Conservation (phyloP, 2,888 invertebrate species). For the Amphipoea lucens region DNA sequence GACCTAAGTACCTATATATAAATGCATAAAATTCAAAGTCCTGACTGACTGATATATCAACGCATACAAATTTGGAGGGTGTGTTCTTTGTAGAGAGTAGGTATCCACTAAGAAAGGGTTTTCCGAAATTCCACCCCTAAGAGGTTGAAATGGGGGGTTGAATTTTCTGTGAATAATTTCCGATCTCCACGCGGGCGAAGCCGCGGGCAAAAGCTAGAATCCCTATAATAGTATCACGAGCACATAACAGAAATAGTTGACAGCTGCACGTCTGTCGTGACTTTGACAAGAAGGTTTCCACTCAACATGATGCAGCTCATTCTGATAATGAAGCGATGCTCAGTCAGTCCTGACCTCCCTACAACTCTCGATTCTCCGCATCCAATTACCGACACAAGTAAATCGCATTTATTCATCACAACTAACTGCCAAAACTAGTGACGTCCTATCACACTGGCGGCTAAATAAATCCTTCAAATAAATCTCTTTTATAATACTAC, state of each 20-base stretch:
- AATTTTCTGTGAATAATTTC: too few species aligned
- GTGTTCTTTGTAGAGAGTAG: too few species aligned
- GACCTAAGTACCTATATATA: too few species aligned
- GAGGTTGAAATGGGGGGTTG: too few species aligned
- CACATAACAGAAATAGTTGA: not conserved
- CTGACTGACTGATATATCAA: too few species aligned
- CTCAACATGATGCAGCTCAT: not conserved
- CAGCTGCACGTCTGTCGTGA: not conserved
- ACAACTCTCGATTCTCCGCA: not conserved
- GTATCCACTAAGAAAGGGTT: too few species aligned
- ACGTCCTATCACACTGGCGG: conserved; percentile 3
- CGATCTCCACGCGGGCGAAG: too few species aligned
- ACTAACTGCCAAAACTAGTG: conserved; percentile 9
- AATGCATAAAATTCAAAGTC: too few species aligned
- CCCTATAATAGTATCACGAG: not conserved
- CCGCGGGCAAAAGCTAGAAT: too few species aligned
- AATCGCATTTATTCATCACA: conserved; percentile 4
- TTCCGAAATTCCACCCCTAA: too few species aligned
- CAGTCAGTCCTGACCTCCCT: not conserved
- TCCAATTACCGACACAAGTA: conserved; percentile 10
- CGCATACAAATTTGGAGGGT: too few species aligned
- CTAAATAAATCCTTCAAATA: conserved; percentile 43
- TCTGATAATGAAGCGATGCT: not conserved
- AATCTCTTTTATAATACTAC: conserved; percentile 46
- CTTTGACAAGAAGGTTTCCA: not conserved